Evolutionary conservation across 2,888 invertebrate species (phyloP).

Genomic region (Calameuta pallipes): DNA sequence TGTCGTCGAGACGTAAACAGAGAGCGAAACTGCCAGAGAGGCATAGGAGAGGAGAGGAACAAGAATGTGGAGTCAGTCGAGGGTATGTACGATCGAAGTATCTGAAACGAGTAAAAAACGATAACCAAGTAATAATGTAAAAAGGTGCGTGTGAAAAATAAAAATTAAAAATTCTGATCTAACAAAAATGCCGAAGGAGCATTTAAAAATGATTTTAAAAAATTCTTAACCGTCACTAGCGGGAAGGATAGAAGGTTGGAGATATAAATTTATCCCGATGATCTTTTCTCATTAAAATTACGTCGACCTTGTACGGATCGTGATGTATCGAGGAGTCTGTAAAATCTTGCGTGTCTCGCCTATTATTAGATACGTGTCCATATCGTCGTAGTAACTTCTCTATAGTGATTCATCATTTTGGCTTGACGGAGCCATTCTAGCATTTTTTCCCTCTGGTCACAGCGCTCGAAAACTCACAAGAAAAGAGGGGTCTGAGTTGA

Average conservation of each 20-base stretch:
- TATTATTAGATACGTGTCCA: background rate
- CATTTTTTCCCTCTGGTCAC: background rate
- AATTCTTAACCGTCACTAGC: background rate
- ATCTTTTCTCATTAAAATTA: background rate
- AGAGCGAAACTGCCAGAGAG: background rate
- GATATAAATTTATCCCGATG: background rate
- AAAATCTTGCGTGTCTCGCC: background rate
- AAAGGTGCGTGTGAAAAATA: background rate
- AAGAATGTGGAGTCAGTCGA: background rate
- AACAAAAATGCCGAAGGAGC: background rate
- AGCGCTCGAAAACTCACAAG: background rate
- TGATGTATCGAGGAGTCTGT: background rate
- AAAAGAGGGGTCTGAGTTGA: background rate
- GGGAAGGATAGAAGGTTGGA: background rate
- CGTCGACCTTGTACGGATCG: background rate
- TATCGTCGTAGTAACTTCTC: background rate
- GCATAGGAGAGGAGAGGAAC: background rate
- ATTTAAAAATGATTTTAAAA: background rate
- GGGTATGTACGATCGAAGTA: constrained; percentile 13
- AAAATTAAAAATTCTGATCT: background rate
- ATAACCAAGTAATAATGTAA: constrained; percentile 1
- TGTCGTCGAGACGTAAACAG: background rate
- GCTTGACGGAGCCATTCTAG: background rate
- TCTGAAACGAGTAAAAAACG: constrained; percentile 3
- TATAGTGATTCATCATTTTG: background rate